Percentiles rank a stretch among this genome's conserved stretches.
Conservation (phyloP, 2,888 invertebrate genomes). For the Athetis lepigone region DNA sequence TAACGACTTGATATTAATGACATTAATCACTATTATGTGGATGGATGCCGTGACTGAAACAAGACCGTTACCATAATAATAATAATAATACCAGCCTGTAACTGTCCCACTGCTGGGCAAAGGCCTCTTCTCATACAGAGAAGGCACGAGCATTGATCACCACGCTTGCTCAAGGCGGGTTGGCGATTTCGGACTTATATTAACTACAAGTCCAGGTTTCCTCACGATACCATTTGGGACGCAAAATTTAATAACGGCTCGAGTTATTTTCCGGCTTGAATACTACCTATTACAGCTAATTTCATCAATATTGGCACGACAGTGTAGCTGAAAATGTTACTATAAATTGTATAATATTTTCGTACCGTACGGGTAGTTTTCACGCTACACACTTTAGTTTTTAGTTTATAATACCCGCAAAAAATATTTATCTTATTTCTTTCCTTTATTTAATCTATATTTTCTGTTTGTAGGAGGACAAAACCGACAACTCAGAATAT, state of each 20-base stretch:
- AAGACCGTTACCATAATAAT: not conserved
- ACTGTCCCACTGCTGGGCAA: no score
- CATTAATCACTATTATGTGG: not conserved
- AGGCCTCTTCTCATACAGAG: no score
- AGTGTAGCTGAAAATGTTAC: not conserved
- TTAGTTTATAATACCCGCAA: no score
- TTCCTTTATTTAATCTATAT: no score
- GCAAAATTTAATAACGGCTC: slow-evolving; percentile 13
- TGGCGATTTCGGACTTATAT: no score
- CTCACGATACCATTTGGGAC: slow-evolving; percentile 15
- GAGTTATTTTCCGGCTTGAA: slow-evolving; percentile 6
- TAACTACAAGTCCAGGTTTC: no score
- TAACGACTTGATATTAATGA: slow-evolving; percentile 16
- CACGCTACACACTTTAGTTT: no score
- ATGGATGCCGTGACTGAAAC: slow-evolving; percentile 41
- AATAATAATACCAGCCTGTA: no score
- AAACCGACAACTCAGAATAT: slow-evolving; percentile 95
- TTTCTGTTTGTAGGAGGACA: slow-evolving; percentile 87
- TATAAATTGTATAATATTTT: not conserved
- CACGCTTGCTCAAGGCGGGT: no score
- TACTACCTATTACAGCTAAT: not conserved
- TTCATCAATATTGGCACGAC: slow-evolving; percentile 4
- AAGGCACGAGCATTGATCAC: no score
- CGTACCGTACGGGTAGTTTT: no score
- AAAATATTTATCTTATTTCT: no score